A percentile compares a stretch with the other conserved stretches of the same genome.
These are phyloP conservation scores for Zaprionus obscuricornis DNA, from an alignment of 2,888 invertebrate genomes.

Conservation along the genomic window DNA sequence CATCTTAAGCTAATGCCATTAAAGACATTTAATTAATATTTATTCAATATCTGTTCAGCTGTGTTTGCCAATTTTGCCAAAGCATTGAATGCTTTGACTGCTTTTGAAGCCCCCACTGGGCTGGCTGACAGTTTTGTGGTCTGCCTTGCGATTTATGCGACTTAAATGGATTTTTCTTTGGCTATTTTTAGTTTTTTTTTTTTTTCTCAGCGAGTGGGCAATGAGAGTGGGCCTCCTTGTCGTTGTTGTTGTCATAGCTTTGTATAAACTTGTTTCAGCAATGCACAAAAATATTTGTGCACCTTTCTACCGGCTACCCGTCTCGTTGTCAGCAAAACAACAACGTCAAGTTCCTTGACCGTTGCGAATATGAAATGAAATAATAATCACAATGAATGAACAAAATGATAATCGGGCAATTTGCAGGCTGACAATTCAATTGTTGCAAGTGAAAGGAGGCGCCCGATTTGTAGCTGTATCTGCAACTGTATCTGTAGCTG, in stretches of 20 bases:
- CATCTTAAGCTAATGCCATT: slow-evolving; percentile 45
- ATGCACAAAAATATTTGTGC: slow-evolving; percentile 29
- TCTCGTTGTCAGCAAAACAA: background rate
- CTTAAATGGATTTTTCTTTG: slow-evolving; percentile 51
- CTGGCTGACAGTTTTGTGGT: slow-evolving; percentile 42
- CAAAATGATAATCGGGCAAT: slow-evolving; percentile 50
- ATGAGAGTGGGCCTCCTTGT: slow-evolving; percentile 29
- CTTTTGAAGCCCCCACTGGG: slow-evolving; percentile 7
- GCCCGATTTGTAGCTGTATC: slow-evolving; percentile 14
- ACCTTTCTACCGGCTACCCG: too few relatives aligned
- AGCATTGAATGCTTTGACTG: slow-evolving; percentile 7
- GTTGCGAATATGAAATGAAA: slow-evolving; percentile 12
- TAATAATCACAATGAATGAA: slow-evolving; percentile 26
- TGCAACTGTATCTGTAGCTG: background rate
- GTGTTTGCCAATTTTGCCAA: too few relatives aligned
- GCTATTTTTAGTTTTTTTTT: slow-evolving; percentile 52
- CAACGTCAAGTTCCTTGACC: slow-evolving; percentile 62
- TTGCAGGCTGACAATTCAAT: slow-evolving; percentile 59
- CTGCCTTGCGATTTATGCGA: slow-evolving; percentile 49
- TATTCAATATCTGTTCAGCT: slow-evolving; percentile 51
- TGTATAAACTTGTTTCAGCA: slow-evolving; percentile 51
- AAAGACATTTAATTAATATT: slow-evolving; percentile 44
- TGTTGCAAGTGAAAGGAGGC: slow-evolving; percentile 54
- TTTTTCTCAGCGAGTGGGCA: slow-evolving; percentile 51
- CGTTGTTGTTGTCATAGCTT: too few relatives aligned